phyloP scores from a whole-genome alignment of 2,888 invertebrate genomes.

The Trissolcus brochymenae region DNA sequence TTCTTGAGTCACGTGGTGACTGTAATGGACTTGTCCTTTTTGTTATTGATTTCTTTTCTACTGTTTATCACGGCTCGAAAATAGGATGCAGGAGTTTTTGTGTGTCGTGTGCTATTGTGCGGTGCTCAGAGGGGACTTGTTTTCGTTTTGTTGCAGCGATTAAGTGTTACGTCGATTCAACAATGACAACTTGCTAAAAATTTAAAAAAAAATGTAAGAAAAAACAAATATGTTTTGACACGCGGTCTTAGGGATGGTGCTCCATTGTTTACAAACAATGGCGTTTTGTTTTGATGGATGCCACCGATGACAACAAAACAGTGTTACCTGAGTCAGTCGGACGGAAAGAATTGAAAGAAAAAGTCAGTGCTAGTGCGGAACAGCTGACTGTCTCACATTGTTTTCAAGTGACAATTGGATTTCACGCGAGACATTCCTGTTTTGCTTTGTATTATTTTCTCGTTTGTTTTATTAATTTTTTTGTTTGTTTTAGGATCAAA shows the following conservation, averaged over 20 bases:
- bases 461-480: neutral
- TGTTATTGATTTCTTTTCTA: conserved; percentile 43
- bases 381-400: neutral
- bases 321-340: neutral
- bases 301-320: neutral
- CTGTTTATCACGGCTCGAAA: conserved; percentile 14
- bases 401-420: no score
- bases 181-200: neutral
- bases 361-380: neutral
- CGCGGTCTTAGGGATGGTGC: neutral
- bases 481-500: no score
- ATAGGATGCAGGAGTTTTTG: neutral
- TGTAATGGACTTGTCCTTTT: conserved; percentile 43
- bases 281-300: neutral
- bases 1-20: conserved; percentile 26
- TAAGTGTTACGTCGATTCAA: neutral
- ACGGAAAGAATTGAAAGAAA: conserved; percentile 2
- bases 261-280: conserved; percentile 12
- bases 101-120: no score
- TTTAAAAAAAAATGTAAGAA: neutral
- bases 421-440: no score
- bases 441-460: neutral
- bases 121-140: no score
- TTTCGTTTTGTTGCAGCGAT: no score
- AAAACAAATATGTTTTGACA: neutral